These are phyloP conservation scores for Chironomus riparius DNA, from an alignment of 2,888 invertebrate species.

Conservation along the genomic window DNA sequence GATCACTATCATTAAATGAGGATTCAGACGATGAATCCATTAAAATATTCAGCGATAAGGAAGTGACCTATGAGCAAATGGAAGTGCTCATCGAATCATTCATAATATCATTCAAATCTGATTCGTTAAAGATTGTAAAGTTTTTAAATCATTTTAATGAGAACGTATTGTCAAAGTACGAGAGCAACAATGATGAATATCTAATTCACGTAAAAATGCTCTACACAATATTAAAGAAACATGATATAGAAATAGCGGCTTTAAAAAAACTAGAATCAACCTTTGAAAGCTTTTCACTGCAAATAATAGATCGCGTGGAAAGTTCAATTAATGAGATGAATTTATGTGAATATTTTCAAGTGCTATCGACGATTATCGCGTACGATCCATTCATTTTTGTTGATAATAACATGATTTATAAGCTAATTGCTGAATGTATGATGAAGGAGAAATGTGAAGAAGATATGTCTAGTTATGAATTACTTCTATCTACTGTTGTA, in stretches of 20 bases:
- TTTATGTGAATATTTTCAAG: background rate
- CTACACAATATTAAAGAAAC: background rate
- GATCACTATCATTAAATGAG: background rate
- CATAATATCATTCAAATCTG: conserved; percentile 3
- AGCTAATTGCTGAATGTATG: background rate
- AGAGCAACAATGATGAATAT: background rate
- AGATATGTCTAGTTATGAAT: background rate
- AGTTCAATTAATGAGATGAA: background rate
- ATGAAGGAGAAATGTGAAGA: conserved; percentile 4
- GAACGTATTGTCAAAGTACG: background rate
- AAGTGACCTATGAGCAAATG: background rate
- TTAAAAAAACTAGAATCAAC: background rate
- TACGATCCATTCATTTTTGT: conserved; percentile 10
- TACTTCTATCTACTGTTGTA: background rate
- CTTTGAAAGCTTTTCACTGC: background rate
- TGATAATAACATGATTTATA: background rate
- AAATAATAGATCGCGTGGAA: background rate
- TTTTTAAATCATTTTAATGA: background rate
- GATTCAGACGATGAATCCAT: background rate
- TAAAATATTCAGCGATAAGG: background rate
- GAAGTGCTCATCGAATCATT: conserved; percentile 1
- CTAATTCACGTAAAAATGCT: background rate
- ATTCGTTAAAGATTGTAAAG: background rate
- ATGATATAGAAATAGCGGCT: background rate
- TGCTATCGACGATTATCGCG: background rate